phyloP scores from a whole-genome alignment of 1,140 invertebrate genomes.

The Drosophila littoralis region DNA sequence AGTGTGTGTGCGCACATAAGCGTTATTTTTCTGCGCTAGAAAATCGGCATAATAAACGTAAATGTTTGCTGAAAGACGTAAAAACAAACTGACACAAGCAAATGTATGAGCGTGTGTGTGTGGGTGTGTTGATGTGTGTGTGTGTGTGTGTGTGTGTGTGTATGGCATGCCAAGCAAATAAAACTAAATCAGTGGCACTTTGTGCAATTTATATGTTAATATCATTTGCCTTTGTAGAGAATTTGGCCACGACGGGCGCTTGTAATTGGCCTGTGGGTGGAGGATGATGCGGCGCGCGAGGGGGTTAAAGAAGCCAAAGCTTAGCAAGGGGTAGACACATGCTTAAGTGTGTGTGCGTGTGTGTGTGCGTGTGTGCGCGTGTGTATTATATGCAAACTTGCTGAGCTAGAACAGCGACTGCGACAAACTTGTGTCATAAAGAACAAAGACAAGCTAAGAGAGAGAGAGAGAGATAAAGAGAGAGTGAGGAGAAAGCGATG shows the following conservation, averaged over 20 bases:
- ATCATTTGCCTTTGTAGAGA: slow-evolving; percentile 78
- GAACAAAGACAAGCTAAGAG: slow-evolving; percentile 32
- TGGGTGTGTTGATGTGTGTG: background rate
- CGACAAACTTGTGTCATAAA: slow-evolving; percentile 74
- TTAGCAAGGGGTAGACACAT: slow-evolving; percentile 4
- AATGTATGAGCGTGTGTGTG: background rate
- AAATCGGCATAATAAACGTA: slow-evolving; percentile 81
- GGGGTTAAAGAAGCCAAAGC: background rate
- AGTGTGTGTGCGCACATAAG: slow-evolving; percentile 59
- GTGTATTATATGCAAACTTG: slow-evolving; percentile 42
- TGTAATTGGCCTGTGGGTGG: slow-evolving; percentile 58
- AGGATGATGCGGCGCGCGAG: background rate
- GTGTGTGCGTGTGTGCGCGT: slow-evolving; percentile 3
- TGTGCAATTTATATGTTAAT: slow-evolving; percentile 83
- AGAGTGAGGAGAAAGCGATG: background rate
- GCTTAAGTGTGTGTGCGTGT: no score
- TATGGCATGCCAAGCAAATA: slow-evolving; percentile 38
- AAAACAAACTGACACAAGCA: slow-evolving; percentile 67
- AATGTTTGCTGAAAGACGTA: slow-evolving; percentile 72
- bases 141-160: slow-evolving; percentile 15
- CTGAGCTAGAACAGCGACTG: slow-evolving; percentile 61
- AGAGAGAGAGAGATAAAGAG: background rate
- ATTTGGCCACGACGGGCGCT: slow-evolving; percentile 40
- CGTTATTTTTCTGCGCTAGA: slow-evolving; percentile 83
- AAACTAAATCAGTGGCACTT: slow-evolving; percentile 81